Conservation (phyloP, 30 jellyfish, hydroid and myxozoan genomes). For the Hydractinia symbiolongicarpus region DNA sequence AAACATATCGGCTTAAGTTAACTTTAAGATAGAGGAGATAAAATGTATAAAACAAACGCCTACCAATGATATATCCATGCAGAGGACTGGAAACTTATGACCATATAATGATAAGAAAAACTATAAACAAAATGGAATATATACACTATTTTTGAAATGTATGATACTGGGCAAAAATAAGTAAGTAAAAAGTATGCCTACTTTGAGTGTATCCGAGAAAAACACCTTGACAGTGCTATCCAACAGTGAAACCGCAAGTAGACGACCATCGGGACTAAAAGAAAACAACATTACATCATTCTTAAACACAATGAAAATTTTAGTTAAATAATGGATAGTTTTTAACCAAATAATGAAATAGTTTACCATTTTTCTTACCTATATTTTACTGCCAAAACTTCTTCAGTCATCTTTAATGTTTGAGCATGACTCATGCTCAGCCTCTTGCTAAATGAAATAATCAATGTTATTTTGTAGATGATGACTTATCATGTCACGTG, state of each 20-base stretch:
- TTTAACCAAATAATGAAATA: not conserved
- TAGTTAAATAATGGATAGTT: not conserved
- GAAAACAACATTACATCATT: not conserved
- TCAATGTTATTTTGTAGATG: not conserved
- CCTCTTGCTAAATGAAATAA: slow-evolving; percentile 38
- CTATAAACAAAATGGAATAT: slow-evolving; percentile 28
- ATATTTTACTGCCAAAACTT: slow-evolving; percentile 64
- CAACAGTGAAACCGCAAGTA: slow-evolving; percentile 80
- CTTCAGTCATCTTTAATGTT: slow-evolving; percentile 94
- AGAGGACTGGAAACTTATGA: slow-evolving; percentile 91
- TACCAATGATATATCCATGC: slow-evolving; percentile 97
- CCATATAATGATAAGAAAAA: slow-evolving; percentile 92
- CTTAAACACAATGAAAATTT: not conserved
- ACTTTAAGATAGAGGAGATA: not conserved
- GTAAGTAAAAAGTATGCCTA: not conserved
- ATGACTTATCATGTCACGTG: too few relatives aligned
- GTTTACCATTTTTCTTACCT: slow-evolving; percentile 36
- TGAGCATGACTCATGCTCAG: slow-evolving; percentile 75
- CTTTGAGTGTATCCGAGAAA: slow-evolving; percentile 91
- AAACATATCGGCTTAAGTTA: slow-evolving; percentile 30
- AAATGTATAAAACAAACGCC: not conserved
- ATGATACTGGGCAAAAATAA: not conserved
- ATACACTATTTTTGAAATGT: not conserved
- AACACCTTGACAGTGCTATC: slow-evolving; percentile 92
- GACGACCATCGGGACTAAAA: slow-evolving; percentile 80